Evolutionary conservation across 2,113 vertebrate genomes (phyloP).

Genomic region (Muntiacus reevesi): DNA sequence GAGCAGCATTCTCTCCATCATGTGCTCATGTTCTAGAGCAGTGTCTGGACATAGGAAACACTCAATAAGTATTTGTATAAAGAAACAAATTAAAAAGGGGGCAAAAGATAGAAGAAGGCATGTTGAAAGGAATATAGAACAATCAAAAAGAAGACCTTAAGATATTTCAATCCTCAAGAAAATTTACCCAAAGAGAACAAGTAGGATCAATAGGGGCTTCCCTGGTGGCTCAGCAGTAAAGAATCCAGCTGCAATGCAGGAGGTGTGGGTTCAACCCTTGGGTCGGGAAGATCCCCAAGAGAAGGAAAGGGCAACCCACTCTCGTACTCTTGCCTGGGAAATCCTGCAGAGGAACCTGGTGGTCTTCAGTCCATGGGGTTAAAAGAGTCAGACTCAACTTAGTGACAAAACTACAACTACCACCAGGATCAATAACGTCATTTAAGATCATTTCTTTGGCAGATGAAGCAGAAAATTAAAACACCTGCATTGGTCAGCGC

Average conservation of each 20-base stretch:
- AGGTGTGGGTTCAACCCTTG: not conserved
- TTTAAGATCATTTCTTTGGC: not conserved
- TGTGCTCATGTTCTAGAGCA: not conserved
- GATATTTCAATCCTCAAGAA: not conserved
- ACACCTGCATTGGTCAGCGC: accelerated
- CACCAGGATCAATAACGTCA: not conserved
- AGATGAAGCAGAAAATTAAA: not conserved
- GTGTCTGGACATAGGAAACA: not conserved
- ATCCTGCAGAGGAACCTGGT: not conserved
- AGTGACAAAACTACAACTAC: not conserved
- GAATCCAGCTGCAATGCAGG: not conserved
- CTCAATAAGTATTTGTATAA: not conserved
- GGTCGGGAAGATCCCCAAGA: not conserved
- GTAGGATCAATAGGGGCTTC: not conserved
- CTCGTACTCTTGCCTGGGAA: not conserved
- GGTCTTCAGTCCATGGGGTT: not conserved
- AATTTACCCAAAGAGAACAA: not conserved
- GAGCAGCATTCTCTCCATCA: not conserved
- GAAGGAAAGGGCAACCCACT: not conserved
- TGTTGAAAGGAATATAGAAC: not conserved
- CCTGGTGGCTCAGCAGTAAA: not conserved
- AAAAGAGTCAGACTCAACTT: not conserved
- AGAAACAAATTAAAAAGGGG: not conserved
- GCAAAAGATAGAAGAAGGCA: not conserved
- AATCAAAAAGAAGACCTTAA: not conserved